phyloP scores from a whole-genome alignment of 2,888 invertebrate genomes.

The Drosophila phalerata region DNA sequence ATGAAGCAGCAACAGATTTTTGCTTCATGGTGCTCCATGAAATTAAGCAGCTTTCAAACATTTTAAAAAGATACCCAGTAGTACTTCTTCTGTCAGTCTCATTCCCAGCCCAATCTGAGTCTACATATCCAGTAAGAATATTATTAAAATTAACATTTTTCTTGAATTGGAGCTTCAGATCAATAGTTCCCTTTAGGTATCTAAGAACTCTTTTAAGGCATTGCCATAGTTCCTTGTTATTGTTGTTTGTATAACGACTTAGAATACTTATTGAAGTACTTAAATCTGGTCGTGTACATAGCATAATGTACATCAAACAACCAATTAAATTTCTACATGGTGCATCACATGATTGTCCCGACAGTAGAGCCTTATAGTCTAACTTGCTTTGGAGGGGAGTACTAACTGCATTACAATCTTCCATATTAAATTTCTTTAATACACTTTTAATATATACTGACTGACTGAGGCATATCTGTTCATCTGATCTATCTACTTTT shows the following conservation, averaged over 20 bases:
- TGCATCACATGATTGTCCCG: conserved; percentile 2
- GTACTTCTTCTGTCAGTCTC: conserved; percentile 54
- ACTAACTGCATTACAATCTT: conserved; percentile 31
- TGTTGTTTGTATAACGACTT: conserved; percentile 57
- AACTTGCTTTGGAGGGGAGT: conserved; percentile 27
- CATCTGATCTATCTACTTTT: conserved; percentile 18
- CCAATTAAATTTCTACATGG: conserved; percentile 43
- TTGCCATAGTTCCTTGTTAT: conserved; percentile 61
- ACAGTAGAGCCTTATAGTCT: conserved; percentile 24
- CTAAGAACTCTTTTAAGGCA: conserved; percentile 49
- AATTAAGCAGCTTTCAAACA: conserved; percentile 47
- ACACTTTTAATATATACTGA: conserved; percentile 29
- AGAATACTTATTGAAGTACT: conserved; percentile 47
- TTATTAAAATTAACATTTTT: conserved; percentile 2
- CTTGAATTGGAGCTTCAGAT: conserved; percentile 13
- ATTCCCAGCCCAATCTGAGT: conserved; percentile 56
- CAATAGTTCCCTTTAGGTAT: conserved; percentile 39
- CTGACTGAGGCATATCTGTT: conserved; percentile 14
- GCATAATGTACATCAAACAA: conserved; percentile 48
- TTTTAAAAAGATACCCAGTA: conserved; percentile 47
- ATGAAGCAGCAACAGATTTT: conserved; percentile 47
- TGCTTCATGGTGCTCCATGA: background rate
- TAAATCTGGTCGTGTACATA: conserved; percentile 50
- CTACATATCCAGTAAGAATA: conserved; percentile 39
- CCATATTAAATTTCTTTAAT: conserved; percentile 21